Evolutionary conservation across 2,113 vertebrate species (phyloP).

Genomic region (Nematolebias whitei): DNA sequence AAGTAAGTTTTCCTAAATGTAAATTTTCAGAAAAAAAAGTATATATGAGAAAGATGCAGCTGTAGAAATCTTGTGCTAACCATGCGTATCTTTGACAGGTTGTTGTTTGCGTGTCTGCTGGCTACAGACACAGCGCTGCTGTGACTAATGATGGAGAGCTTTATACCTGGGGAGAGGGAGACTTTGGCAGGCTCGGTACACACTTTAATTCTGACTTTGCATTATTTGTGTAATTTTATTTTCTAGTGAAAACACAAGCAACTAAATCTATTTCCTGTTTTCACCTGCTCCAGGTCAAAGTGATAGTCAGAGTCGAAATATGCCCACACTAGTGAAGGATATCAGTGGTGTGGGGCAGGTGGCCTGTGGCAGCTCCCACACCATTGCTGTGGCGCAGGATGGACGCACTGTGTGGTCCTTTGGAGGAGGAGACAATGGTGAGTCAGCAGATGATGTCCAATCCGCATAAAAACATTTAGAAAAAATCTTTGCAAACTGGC

Average conservation of each 20-base stretch:
- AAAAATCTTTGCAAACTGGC: not conserved
- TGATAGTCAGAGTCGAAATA: slow-evolving; percentile 84
- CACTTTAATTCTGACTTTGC: slow-evolving; percentile 1
- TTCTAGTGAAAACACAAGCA: slow-evolving; percentile 1
- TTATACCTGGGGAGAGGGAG: slow-evolving; percentile 85
- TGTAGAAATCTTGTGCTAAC: not conserved
- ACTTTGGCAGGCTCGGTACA: slow-evolving; percentile 83
- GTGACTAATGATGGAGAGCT: slow-evolving; percentile 85
- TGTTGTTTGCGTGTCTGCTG: slow-evolving; percentile 84
- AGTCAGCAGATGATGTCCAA: slow-evolving; percentile 10
- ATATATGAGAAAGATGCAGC: not conserved
- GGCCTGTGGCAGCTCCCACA: slow-evolving; percentile 85
- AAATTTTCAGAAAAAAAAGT: not conserved
- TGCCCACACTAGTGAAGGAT: slow-evolving; percentile 84
- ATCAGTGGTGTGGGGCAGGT: slow-evolving; percentile 84
- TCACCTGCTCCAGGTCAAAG: slow-evolving; percentile 75
- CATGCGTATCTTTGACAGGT: slow-evolving; percentile 60
- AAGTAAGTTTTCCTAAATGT: slow-evolving; percentile 60
- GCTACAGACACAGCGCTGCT: slow-evolving; percentile 85
- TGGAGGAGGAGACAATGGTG: slow-evolving; percentile 85
- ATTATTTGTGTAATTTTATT: not conserved
- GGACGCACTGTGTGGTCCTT: slow-evolving; percentile 85
- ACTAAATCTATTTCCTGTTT: not conserved
- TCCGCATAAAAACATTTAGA: not conserved
- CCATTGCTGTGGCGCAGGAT: slow-evolving; percentile 82